phyloP scores from a whole-genome alignment of 2,797 vertebrate genomes.

The Tenualosa ilisha region DNA sequence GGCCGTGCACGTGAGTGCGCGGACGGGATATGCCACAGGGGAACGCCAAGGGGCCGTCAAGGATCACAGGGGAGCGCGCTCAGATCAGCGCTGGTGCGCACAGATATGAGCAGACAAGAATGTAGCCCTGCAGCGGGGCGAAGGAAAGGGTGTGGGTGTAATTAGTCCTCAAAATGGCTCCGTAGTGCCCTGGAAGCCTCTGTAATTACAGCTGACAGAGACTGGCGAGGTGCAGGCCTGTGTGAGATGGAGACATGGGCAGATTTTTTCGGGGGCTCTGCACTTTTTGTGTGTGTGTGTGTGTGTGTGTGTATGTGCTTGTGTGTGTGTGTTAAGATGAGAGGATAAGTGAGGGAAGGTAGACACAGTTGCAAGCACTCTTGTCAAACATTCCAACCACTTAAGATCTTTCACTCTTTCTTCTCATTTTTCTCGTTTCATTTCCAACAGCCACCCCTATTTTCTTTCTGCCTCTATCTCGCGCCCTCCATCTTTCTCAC shows the following conservation, averaged over 20 bases:
- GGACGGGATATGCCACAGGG: neutral
- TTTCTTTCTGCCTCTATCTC: neutral
- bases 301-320: neutral
- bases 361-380: neutral
- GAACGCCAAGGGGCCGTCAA: neutral
- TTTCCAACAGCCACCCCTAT: neutral
- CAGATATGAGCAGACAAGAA: conserved; percentile 46
- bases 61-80: neutral
- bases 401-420: neutral
- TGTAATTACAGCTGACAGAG: conserved; percentile 57
- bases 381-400: neutral
- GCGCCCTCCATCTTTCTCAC: neutral
- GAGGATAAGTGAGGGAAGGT: neutral
- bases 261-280: conserved; percentile 28
- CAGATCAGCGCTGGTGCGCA: neutral
- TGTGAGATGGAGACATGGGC: neutral
- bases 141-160: conserved; percentile 56
- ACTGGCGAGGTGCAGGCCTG: conserved; percentile 30
- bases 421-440: neutral
- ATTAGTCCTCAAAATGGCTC: conserved; percentile 58
- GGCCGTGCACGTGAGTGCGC: neutral
- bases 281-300: neutral
- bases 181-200: conserved; percentile 51
- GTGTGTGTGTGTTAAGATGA: neutral
- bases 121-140: conserved; percentile 42